A percentile compares a stretch with the other conserved stretches of the same genome.
Evolutionary conservation across 2,888 invertebrate species (phyloP).

Genomic region (Cryptocephalus moraei): DNA sequence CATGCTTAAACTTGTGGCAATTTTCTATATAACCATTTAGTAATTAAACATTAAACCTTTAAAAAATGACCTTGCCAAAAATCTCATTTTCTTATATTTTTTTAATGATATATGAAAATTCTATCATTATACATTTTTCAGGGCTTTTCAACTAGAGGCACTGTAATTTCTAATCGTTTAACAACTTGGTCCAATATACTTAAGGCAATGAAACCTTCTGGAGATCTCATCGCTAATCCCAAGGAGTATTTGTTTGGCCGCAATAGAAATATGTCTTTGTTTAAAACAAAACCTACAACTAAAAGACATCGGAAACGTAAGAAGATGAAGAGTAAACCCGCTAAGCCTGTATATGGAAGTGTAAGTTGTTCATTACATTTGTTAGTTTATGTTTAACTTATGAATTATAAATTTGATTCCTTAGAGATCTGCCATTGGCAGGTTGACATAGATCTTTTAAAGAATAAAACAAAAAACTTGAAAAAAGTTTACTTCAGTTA

Average conservation of each 20-base stretch:
- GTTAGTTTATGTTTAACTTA: not conserved
- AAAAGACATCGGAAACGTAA: conserved; percentile 5
- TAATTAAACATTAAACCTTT: no score
- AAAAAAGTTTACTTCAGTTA: no score
- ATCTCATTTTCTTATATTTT: no score
- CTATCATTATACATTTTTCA: conserved; percentile 28
- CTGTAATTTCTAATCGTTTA: conserved; percentile 65
- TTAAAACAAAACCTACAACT: conserved; percentile 1
- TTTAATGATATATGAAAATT: no score
- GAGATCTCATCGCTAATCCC: conserved; percentile 63
- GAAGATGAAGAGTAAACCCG: conserved; percentile 14
- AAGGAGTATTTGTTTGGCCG: conserved; percentile 42
- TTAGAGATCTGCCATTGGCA: no score
- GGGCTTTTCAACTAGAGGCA: conserved; percentile 92
- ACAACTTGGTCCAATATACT: conserved; percentile 79
- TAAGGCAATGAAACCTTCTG: conserved; percentile 60
- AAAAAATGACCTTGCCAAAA: no score
- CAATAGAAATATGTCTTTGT: conserved; percentile 10
- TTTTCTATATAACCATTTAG: no score
- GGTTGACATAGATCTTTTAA: no score
- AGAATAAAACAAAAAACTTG: no score
- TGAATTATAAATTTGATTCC: no score
- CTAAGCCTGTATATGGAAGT: conserved; percentile 19
- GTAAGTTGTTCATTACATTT: conserved; percentile 7
- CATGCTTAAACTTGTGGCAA: no score